Conservation (phyloP, 2,113 vertebrate genomes). For the Candoia aspera region DNA sequence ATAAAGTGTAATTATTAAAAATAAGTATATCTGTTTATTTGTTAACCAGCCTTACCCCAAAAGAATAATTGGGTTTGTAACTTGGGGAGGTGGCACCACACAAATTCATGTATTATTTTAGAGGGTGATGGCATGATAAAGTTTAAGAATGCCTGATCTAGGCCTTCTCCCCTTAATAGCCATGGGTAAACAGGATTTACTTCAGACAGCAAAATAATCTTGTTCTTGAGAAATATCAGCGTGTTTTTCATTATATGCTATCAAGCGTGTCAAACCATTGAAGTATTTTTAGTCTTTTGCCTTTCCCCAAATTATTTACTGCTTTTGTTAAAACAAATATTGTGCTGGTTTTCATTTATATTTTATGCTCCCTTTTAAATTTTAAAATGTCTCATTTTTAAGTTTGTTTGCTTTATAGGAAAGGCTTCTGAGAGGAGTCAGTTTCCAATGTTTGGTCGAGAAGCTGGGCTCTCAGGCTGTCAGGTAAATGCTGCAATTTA, state of each 20-base stretch:
- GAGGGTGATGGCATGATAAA: background rate
- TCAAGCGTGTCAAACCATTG: background rate
- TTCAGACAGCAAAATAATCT: background rate
- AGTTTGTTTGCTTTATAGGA: constrained; percentile 75
- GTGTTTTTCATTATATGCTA: background rate
- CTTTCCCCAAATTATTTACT: constrained; percentile 12
- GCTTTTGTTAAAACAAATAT: background rate
- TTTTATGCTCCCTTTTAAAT: background rate
- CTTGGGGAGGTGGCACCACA: background rate
- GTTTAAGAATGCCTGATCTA: background rate
- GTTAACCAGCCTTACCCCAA: background rate
- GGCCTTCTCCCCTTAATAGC: background rate
- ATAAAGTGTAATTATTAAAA: no score
- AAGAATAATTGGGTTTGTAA: background rate
- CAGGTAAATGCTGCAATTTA: constrained; percentile 80
- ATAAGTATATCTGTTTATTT: no score
- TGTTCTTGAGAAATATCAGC: background rate
- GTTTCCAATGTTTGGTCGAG: constrained; percentile 87
- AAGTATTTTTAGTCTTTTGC: background rate
- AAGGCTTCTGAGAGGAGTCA: constrained; percentile 88
- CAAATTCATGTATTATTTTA: background rate
- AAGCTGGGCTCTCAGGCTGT: constrained; percentile 85
- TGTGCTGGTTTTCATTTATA: background rate
- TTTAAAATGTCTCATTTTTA: background rate
- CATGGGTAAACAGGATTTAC: background rate